A percentile compares a stretch with the other conserved stretches of the same genome.
Conservation (phyloP, 2,888 invertebrate species). For the Apotomis turbidana region DNA sequence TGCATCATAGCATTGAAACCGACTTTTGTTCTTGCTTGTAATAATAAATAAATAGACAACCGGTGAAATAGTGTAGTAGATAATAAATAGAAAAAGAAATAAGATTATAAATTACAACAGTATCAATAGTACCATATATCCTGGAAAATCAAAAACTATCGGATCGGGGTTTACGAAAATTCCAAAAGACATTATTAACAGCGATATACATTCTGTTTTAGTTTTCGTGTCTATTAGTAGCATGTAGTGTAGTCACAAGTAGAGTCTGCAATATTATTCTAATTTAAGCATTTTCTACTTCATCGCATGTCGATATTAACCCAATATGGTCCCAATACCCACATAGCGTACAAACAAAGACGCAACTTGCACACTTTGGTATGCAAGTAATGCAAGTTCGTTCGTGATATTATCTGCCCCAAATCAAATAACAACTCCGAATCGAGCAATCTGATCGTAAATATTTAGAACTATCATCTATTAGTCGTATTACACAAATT, state of each 20-base stretch:
- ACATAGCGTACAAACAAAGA: conserved; percentile 3
- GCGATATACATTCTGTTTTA: no score
- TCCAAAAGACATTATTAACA: no score
- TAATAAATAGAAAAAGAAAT: no score
- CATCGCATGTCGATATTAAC: conserved; percentile 19
- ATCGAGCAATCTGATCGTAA: not conserved
- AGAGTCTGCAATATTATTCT: not conserved
- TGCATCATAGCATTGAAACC: no score
- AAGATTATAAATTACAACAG: no score
- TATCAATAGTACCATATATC: no score
- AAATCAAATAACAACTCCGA: not conserved
- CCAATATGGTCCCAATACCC: conserved; percentile 1
- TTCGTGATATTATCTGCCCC: not conserved
- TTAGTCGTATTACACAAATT: not conserved
- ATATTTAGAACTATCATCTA: not conserved
- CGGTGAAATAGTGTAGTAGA: no score
- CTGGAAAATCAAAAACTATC: no score
- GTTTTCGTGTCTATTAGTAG: no score
- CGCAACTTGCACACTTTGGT: not conserved
- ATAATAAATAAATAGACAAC: no score
- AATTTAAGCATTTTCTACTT: conserved; percentile 2
- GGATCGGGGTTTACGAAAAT: no score
- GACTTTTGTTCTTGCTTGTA: no score
- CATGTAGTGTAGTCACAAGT: not conserved
- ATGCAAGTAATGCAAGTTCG: not conserved